Base-by-base conservation (phyloP, 1,140 invertebrate genomes). In the Bombus terrestris region DNA sequence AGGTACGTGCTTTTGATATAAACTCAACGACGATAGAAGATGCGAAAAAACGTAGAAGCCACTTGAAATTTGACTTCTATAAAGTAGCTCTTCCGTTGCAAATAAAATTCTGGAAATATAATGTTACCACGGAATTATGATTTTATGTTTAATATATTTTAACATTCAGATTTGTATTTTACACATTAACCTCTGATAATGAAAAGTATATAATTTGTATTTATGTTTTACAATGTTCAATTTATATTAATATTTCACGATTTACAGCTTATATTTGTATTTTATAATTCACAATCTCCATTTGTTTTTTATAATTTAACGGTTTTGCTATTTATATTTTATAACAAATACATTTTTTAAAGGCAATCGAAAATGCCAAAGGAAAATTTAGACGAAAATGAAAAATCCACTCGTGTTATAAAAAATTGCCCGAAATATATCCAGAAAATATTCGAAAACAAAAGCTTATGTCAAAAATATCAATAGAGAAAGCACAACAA, bases 21-120 rank as follows among this genome's bases (percentile, higher is more conserved):
- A 68, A 35, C 1, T 37, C 15, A 68, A 37, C 18, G 66, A 35
- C 3, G 32, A 68, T 10, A 18, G 3, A 18, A 9, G 64, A 22
- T 35, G 13, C 8, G 9, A 6, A 12, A 53, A 25, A 39, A 32
- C 37, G 35, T 37, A 3, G 22, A 25, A 69, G 2, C 10, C 22
- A 5, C n/a, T 32, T 1, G n/a, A 64, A 64, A 64, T 64, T 64
- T 13, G 13, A 64, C n/a, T n/a, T 8, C 0, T 35, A 68, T 68
- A 22, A 68, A 22, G 13, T 35, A 35, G 0, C 0, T 68, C 2
- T 68, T n/a, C 0, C 0, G 4, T 13, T 62, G 10, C 28, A n/a
- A n/a, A n/a, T 62, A 4, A 62, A 62, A n/a, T 13, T 5, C 4
- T 62, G 59, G 3, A n/a, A 28, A 62, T 28, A 62, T 5, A n/a